Evolutionary conservation across 2,797 vertebrate genomes (phyloP).

Genomic region (Rhynchotus rufescens): DNA sequence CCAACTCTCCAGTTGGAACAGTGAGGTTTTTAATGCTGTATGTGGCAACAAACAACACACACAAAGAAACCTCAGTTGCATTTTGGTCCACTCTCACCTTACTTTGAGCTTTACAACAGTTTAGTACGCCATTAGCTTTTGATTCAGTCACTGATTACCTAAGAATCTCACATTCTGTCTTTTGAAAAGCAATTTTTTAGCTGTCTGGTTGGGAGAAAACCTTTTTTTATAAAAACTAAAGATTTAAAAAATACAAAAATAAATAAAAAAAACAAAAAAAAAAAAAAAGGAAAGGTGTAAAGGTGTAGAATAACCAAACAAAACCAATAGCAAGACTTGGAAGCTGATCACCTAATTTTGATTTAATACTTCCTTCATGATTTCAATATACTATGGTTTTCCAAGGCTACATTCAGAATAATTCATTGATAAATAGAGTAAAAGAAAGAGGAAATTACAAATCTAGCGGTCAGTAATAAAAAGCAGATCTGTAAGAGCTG

Average conservation of each 20-base stretch:
- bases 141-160: background rate
- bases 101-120: background rate
- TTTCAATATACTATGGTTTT: background rate
- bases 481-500: slow-evolving; percentile 6
- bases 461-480: background rate
- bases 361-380: background rate
- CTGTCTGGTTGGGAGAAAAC: background rate
- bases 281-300: background rate
- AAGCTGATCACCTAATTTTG: background rate
- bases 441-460: background rate
- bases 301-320: background rate
- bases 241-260: background rate
- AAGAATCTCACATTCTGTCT: background rate
- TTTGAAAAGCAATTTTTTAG: background rate
- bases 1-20: background rate
- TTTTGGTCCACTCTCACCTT: background rate
- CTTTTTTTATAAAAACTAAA: background rate
- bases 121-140: background rate
- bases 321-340: background rate
- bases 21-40: background rate
- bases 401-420: background rate
- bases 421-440: background rate
- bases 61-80: background rate
- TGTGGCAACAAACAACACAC: background rate
- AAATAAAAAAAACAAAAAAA: background rate